phyloP scores from a whole-genome alignment of 2,113 vertebrate genomes.

The Halichoeres trimaculatus region DNA sequence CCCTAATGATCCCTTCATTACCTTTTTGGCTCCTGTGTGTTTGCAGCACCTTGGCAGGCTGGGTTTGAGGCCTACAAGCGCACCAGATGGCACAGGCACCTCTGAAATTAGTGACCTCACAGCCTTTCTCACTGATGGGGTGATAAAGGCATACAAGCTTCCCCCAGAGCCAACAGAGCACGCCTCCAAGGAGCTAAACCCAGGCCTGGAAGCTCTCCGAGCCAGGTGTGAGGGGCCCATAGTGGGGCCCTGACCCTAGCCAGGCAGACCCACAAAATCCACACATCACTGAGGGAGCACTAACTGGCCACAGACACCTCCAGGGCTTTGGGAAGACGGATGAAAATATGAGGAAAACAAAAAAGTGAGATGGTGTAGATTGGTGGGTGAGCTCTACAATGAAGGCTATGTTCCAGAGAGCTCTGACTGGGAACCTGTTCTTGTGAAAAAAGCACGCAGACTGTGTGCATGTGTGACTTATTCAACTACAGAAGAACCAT shows the following conservation, averaged over 20 bases:
- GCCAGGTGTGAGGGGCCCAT: constrained; percentile 75
- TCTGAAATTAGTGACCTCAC: constrained; percentile 66
- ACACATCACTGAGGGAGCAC: constrained; percentile 63
- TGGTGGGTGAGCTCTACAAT: constrained; percentile 20
- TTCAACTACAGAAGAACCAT: constrained; percentile 54
- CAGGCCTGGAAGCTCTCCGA: constrained; percentile 61
- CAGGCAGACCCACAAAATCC: constrained; percentile 50
- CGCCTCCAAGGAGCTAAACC: constrained; percentile 59
- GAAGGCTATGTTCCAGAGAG: neutral
- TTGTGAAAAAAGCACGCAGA: constrained; percentile 39
- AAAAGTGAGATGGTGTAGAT: constrained; percentile 50
- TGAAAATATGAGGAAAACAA: constrained; percentile 30
- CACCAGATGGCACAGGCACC: constrained; percentile 61
- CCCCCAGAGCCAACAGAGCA: constrained; percentile 46
- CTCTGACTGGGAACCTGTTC: constrained; percentile 52
- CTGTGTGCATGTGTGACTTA: constrained; percentile 46
- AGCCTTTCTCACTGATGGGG: constrained; percentile 61
- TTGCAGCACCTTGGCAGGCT: constrained; percentile 22
- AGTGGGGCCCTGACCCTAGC: constrained; percentile 41
- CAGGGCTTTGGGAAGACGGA: constrained; percentile 49
- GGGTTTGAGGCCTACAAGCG: constrained; percentile 36
- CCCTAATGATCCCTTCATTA: constrained; percentile 18
- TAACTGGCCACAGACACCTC: constrained; percentile 73
- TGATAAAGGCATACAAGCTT: constrained; percentile 72
- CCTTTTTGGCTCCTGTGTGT: constrained; percentile 31